These are phyloP conservation scores for Pentalonia nigronervosa DNA, from an alignment of 1,140 invertebrate genomes.

Conservation along the genomic window DNA sequence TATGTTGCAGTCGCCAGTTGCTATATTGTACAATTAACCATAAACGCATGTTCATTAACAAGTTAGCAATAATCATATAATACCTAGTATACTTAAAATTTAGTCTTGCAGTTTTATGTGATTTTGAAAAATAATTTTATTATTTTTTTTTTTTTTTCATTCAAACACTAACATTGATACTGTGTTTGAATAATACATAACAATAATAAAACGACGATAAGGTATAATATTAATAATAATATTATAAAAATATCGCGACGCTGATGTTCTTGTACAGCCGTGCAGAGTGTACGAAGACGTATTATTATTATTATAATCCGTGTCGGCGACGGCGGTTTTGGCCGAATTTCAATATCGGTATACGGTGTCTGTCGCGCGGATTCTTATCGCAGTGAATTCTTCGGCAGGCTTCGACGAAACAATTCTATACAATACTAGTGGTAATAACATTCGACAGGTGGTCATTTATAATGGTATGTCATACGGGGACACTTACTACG, in stretches of 20 bases:
- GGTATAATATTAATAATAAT: too few relatives aligned
- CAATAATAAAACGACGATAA: background rate
- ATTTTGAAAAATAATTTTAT: background rate
- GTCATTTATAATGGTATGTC: background rate
- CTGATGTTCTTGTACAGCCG: background rate
- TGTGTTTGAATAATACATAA: background rate
- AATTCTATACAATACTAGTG: background rate
- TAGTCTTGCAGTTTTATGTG: background rate
- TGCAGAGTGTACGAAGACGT: background rate
- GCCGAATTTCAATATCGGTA: slow-evolving; percentile 6
- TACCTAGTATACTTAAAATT: too few relatives aligned
- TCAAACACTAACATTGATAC: background rate
- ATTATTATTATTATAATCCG: background rate
- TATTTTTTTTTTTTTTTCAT: background rate
- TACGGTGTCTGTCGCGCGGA: background rate
- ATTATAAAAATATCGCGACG: background rate
- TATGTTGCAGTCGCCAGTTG: background rate
- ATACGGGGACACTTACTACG: background rate
- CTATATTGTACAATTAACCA: background rate
- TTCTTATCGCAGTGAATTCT: background rate
- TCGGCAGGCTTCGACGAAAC: background rate
- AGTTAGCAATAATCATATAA: background rate
- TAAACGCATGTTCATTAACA: background rate
- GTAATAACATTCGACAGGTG: background rate
- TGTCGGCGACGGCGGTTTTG: background rate